A percentile compares a stretch with the other conserved stretches of the same genome.
phyloP scores from a whole-genome alignment of 2,888 invertebrate species.

The Caenorhabditis uteleia region DNA sequence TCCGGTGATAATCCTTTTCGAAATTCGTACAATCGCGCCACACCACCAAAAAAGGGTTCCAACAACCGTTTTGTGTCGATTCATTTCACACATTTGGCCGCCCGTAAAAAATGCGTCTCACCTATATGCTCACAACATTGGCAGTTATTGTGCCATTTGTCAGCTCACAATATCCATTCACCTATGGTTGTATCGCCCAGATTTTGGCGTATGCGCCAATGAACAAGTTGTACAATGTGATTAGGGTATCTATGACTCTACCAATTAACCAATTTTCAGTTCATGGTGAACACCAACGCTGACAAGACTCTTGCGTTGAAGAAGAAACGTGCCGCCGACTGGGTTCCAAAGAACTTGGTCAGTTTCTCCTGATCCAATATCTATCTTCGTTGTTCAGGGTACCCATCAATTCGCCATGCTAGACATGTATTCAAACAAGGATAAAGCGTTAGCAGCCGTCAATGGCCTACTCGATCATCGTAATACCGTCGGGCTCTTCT shows the following conservation, averaged over 20 bases:
- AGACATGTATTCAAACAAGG: slow-evolving; percentile 16
- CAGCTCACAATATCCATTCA: slow-evolving; percentile 22
- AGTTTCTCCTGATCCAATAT: too few relatives aligned
- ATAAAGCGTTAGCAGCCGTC: slow-evolving; percentile 7
- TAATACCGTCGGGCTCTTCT: slow-evolving; percentile 27
- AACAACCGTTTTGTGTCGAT: too few relatives aligned
- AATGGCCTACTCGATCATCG: slow-evolving; percentile 26
- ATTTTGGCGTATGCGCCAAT: slow-evolving; percentile 24
- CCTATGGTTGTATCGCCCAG: slow-evolving; percentile 27
- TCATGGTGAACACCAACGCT: slow-evolving; percentile 17
- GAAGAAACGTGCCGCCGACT: slow-evolving; percentile 24
- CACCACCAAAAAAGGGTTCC: too few relatives aligned
- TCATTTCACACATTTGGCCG: too few relatives aligned
- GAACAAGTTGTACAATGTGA: slow-evolving; percentile 28
- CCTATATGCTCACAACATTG: too few relatives aligned
- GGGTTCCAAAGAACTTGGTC: slow-evolving; percentile 19
- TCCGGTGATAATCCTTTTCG: too few relatives aligned
- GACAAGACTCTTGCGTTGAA: slow-evolving; percentile 19
- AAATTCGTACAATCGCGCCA: too few relatives aligned
- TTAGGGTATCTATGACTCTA: background rate
- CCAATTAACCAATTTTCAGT: slow-evolving; percentile 14
- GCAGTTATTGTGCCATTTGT: too few relatives aligned
- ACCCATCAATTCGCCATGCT: slow-evolving; percentile 20
- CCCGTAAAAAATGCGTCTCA: too few relatives aligned
- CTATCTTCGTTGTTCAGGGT: slow-evolving; percentile 9